Conservation (phyloP, 92 coral and sea anemone genomes). For the Umimayanthus kanabou region DNA sequence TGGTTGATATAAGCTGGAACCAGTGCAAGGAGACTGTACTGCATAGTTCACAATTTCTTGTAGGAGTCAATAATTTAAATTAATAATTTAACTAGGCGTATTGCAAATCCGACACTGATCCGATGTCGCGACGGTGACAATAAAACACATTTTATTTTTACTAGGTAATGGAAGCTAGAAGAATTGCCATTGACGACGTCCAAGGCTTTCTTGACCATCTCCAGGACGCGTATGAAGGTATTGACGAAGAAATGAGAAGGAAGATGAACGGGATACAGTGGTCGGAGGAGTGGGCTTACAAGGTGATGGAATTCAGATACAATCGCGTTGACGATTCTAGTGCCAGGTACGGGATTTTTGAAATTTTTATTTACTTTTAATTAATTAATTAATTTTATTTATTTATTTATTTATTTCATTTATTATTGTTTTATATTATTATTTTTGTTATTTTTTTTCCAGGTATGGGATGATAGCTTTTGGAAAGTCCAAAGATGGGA, state of each 20-base stretch:
- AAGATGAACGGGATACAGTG: constrained; percentile 52
- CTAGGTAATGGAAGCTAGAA: constrained; percentile 48
- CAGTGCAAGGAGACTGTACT: too few relatives aligned
- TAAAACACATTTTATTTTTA: not conserved
- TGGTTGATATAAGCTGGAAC: too few relatives aligned
- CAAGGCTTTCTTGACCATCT: constrained; percentile 45
- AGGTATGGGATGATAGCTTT: too few relatives aligned
- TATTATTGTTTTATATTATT: constrained; percentile 47
- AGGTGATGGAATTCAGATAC: constrained; percentile 52
- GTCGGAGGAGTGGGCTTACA: constrained; percentile 57
- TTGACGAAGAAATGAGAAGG: constrained; percentile 47
- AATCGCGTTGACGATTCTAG: constrained; percentile 42
- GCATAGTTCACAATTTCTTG: too few relatives aligned
- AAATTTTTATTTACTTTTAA: constrained; percentile 37
- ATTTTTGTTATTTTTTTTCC: too few relatives aligned
- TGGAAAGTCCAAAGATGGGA: too few relatives aligned
- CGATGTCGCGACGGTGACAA: too few relatives aligned
- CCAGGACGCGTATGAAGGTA: constrained; percentile 48
- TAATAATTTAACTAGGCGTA: too few relatives aligned
- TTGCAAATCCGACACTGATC: too few relatives aligned
- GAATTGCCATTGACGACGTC: constrained; percentile 25
- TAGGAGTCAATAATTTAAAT: too few relatives aligned
- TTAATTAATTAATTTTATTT: not conserved
- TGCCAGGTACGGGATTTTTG: constrained; percentile 62
- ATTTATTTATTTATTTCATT: constrained; percentile 31